Base-by-base conservation (phyloP, 2,113 vertebrate species). In the Xenopus laevis region DNA sequence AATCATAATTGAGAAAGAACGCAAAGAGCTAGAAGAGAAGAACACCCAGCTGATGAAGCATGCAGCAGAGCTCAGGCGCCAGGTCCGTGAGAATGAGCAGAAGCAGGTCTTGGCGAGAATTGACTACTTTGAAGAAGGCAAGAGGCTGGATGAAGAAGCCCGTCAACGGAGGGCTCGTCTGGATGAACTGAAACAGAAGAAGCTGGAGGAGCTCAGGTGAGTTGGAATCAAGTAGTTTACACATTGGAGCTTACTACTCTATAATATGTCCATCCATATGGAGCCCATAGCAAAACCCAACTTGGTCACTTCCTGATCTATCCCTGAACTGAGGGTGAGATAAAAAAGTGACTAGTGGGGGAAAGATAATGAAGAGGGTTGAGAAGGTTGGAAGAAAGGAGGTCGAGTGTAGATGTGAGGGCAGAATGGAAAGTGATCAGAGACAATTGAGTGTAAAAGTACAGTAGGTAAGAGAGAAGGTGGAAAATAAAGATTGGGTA, bases 201-300 rank as follows among this genome's bases (percentile, higher is more conserved):
- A 95, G 80, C 78, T 98, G 0, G 84, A 83, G 46, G 94, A 97
- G 78, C 89, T 97, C 47, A 94, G 87, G 96, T 97, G 66, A 78
- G 65, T 16, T 55, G 3, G 17, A 55, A n/a, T 7, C n/a, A n/a
- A n/a, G 16, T 17, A 55, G 16, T 17, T 13, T 7, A 7, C 15
- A 53, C 7, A 7, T 7, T 7, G 4, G 4, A 53, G 16, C 13
- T 15, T 47, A 2, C 52, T 47, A 47, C 46, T 9, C 10, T 10
- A 47, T 47, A 33, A 6, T 6, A 33, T 47, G 46, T 4, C 46
- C 46, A 47, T 10, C 10, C 46, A 47, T 47, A 10, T 10, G 9
- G 3, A 47, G 46, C 46, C 46, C 9, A 47, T 12, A 47, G 46
- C 3, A 10, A 47, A 33, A 33, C 30, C 30, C 30, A 33, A 3